Evolutionary conservation across 2,113 vertebrate genomes (phyloP).

Genomic region (Corynorhinus townsendii): DNA sequence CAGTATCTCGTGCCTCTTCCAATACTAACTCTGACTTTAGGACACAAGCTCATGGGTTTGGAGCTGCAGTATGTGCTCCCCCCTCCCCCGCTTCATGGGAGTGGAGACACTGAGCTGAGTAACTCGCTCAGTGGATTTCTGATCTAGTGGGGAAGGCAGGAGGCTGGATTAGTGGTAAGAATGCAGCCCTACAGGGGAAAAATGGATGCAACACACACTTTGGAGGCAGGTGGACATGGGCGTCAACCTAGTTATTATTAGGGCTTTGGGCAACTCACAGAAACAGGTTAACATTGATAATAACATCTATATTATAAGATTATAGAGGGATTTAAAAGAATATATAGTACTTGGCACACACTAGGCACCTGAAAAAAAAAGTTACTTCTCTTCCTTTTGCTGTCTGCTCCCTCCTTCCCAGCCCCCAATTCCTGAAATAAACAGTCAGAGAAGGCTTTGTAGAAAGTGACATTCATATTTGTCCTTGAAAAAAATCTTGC

Average conservation of each 20-base stretch:
- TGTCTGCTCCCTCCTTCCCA: neutral
- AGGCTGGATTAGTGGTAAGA: neutral
- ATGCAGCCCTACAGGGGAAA: neutral
- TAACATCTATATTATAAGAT: neutral
- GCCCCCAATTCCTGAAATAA: conserved; percentile 10
- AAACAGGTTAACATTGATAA: neutral
- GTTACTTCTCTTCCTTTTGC: neutral
- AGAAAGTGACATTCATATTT: neutral
- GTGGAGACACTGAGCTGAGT: neutral
- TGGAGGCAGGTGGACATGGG: neutral
- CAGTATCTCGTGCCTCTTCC: neutral
- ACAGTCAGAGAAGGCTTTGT: neutral
- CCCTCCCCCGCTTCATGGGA: no score
- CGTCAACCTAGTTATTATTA: neutral
- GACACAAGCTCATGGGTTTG: neutral
- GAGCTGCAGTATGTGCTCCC: neutral
- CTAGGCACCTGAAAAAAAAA: neutral
- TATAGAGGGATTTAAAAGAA: neutral
- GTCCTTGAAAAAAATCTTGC: conserved; percentile 11
- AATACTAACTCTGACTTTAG: neutral
- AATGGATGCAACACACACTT: neutral
- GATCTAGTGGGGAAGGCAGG: neutral
- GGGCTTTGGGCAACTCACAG: neutral
- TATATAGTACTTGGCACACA: neutral
- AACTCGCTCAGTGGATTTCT: neutral